phyloP scores from a whole-genome alignment of 2,888 invertebrate genomes.

The Dynastes grantii region DNA sequence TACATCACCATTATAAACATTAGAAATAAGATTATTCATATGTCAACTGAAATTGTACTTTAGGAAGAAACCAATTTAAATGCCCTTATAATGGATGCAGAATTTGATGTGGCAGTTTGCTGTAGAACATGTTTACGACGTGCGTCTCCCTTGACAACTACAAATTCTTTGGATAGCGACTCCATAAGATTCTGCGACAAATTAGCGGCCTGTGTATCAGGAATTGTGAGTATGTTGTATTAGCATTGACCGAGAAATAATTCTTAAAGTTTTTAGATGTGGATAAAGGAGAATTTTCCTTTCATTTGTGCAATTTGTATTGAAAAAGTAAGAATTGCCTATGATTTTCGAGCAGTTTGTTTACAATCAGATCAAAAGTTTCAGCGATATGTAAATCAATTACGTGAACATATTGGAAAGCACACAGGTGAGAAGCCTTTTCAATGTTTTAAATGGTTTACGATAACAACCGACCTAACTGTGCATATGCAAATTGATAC shows the following conservation, averaged over 20 bases:
- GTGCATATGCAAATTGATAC: no score
- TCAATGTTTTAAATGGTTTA: no score
- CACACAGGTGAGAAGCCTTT: no score
- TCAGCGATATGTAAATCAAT: constrained; percentile 61
- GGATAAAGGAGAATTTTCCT: constrained; percentile 65
- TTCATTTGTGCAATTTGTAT: constrained; percentile 66
- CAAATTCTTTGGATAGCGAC: constrained; percentile 64
- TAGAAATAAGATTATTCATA: constrained; percentile 57
- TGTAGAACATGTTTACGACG: constrained; percentile 67
- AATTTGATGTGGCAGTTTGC: constrained; percentile 65
- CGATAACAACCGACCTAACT: no score
- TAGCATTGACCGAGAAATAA: neutral
- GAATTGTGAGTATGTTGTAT: constrained; percentile 63
- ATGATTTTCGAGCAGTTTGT: constrained; percentile 65
- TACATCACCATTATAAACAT: constrained; percentile 55
- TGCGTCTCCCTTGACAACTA: constrained; percentile 66
- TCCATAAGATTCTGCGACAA: constrained; percentile 66
- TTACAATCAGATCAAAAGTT: constrained; percentile 65
- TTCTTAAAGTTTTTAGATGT: constrained; percentile 60
- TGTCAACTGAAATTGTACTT: constrained; percentile 60
- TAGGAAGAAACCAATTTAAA: constrained; percentile 57
- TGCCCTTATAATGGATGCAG: constrained; percentile 60
- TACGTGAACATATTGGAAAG: constrained; percentile 49
- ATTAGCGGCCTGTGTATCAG: constrained; percentile 65
- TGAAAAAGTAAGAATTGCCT: constrained; percentile 64